Evolutionary conservation across 2,888 invertebrate genomes (phyloP).

Genomic region (Psylliodes chrysocephalus): DNA sequence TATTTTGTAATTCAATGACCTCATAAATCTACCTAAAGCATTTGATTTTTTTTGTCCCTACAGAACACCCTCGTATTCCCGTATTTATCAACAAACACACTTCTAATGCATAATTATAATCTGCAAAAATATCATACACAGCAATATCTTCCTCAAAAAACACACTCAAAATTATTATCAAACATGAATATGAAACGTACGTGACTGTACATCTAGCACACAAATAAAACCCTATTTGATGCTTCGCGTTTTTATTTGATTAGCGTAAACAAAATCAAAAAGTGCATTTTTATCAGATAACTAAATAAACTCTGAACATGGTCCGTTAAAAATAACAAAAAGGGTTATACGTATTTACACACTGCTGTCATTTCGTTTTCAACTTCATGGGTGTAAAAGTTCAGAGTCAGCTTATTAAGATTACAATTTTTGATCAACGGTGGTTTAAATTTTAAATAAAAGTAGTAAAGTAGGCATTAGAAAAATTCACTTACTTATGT

Average conservation of each 20-base stretch:
- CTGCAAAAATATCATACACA: conserved; percentile 8
- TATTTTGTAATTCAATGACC: too few species aligned
- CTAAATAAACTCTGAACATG: background rate
- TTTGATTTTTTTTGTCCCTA: too few species aligned
- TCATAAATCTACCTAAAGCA: too few species aligned
- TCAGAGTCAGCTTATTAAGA: too few species aligned
- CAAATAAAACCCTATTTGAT: background rate
- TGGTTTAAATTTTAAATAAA: too few species aligned
- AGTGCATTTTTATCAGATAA: background rate
- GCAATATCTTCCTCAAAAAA: conserved; percentile 5
- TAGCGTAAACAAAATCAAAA: background rate
- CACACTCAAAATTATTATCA: background rate
- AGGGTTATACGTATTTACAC: too few species aligned
- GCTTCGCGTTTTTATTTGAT: background rate
- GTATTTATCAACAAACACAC: background rate
- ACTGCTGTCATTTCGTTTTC: too few species aligned
- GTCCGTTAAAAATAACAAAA: background rate
- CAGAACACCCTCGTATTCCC: background rate
- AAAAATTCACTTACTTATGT: too few species aligned
- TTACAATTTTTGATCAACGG: too few species aligned
- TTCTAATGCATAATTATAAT: background rate
- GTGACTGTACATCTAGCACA: background rate
- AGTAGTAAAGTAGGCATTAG: too few species aligned
- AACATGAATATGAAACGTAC: background rate
- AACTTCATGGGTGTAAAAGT: too few species aligned